phyloP scores from a whole-genome alignment of 2,113 vertebrate species.

The Glaucomys volans region DNA sequence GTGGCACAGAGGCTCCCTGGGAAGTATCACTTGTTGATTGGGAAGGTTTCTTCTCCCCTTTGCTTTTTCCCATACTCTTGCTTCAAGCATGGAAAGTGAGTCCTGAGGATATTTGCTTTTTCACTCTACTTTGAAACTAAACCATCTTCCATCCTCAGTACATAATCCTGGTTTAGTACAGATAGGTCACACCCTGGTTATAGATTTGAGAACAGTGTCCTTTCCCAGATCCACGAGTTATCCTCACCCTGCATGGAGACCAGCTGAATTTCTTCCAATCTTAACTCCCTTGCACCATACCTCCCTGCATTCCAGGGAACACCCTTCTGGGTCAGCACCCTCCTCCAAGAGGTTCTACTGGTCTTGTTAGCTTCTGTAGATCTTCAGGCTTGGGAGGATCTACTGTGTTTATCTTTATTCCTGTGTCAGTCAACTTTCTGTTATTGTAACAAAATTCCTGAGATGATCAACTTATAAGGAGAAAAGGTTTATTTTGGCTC shows the following conservation, averaged over 20 bases:
- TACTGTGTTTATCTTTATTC: background rate
- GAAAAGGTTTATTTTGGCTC: background rate
- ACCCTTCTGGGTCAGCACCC: background rate
- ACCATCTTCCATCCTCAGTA: background rate
- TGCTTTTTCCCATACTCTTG: background rate
- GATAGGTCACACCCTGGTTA: background rate
- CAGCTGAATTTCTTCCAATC: no score
- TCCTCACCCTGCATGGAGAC: background rate
- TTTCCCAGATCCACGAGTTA: background rate
- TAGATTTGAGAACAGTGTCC: background rate
- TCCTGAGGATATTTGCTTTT: background rate
- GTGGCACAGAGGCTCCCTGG: background rate
- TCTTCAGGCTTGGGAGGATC: background rate
- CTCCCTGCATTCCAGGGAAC: background rate
- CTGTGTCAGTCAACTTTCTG: background rate
- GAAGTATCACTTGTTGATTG: background rate
- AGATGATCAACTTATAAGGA: background rate
- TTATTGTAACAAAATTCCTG: background rate
- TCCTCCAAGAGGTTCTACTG: background rate
- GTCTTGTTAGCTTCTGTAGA: background rate
- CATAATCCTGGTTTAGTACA: background rate
- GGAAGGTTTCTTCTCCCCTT: background rate
- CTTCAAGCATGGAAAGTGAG: background rate
- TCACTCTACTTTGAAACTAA: background rate
- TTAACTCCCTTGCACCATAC: background rate